A percentile compares a stretch with the other conserved stretches of the same genome.
phyloP scores from a whole-genome alignment of 2,797 vertebrate species.

The Channallabes apus region DNA sequence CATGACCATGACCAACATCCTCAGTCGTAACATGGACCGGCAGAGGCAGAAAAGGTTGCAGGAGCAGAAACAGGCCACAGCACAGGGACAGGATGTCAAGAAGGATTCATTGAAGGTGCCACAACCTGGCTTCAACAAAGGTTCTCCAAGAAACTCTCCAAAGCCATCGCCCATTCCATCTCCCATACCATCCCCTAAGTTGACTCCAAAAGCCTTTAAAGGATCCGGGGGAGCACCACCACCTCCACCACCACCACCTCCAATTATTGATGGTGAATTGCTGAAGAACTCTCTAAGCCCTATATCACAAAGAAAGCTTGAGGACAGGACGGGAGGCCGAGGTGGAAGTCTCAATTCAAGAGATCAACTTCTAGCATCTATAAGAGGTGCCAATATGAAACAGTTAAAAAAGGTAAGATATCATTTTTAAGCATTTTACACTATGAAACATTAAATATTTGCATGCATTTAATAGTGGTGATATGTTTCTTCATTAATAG shows the following conservation, averaged over 20 bases:
- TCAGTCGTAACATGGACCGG: slow-evolving; percentile 97
- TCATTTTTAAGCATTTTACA: not conserved
- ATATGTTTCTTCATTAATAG: not conserved
- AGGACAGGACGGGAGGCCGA: slow-evolving; percentile 72
- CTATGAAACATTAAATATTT: not conserved
- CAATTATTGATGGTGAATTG: slow-evolving; percentile 80
- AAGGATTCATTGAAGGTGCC: slow-evolving; percentile 84
- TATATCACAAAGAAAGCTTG: slow-evolving; percentile 85
- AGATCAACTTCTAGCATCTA: slow-evolving; percentile 94
- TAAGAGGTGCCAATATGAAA: slow-evolving; percentile 84
- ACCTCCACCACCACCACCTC: slow-evolving; percentile 75
- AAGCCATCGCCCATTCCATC: slow-evolving; percentile 79
- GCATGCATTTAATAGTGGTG: not conserved
- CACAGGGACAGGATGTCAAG: slow-evolving; percentile 82
- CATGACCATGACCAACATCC: slow-evolving; percentile 94
- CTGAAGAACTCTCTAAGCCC: slow-evolving; percentile 87
- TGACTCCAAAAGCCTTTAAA: slow-evolving; percentile 72
- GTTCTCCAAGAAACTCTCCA: slow-evolving; percentile 76
- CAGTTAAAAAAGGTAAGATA: slow-evolving; percentile 90
- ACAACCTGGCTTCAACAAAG: slow-evolving; percentile 67
- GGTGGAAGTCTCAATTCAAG: slow-evolving; percentile 84
- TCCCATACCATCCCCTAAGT: slow-evolving; percentile 81
- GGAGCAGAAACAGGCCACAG: slow-evolving; percentile 86
- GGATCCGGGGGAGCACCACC: slow-evolving; percentile 63
- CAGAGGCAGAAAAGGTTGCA: slow-evolving; percentile 91